Evolutionary conservation across 2,888 invertebrate species (phyloP), one percentile per base, ranked within the genome.

Genomic region (Netelia melanura): DNA sequence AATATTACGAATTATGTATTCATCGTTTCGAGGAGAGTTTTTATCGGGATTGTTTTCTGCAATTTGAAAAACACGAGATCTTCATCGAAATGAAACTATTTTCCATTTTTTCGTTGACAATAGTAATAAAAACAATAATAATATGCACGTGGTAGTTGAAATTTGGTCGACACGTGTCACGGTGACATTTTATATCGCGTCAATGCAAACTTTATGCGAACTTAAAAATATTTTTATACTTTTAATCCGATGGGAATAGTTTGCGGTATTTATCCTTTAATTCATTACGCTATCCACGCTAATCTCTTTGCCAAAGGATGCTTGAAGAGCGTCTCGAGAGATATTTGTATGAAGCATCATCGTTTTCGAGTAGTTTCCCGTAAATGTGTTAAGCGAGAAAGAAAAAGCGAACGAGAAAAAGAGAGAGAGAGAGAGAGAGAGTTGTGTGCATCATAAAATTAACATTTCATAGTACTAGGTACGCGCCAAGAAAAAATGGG

Each of bases 401-500:
- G 17, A 70, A 30, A 30, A 21, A 52, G 30, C 11, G 25, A 43
- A 17, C 3, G 9, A 58, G 30, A 44, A 44, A 44, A 1, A 43
- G 43, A 48, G 62, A 30, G 48, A 64, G 62, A 25, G 38, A 75
- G 48, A 21, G 48, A 38, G 38, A 38, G 30, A 64, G n/a, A 25
- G 52, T 23, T 48, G 61, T 61, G 17, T 78, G 78, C 78, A 68
- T 83, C 78, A 74, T 64, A 43, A 70, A 74, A 83, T 88, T 86
- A 90, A 88, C 75, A 79, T 88, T 87, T 88, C 82, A 85, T 81
- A 86, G n/a, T 72, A 74, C 14, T 67, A 21, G 21, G 21, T 21
- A 70, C 48, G 68, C 64, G 72, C 67, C 71, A 80, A 67, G 83
- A 88, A 89, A 38, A 78, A 88, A 88, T 85, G 86, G 70, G 62